phyloP scores from a whole-genome alignment of 2,113 vertebrate species.

The Lophochroa leadbeateri region DNA sequence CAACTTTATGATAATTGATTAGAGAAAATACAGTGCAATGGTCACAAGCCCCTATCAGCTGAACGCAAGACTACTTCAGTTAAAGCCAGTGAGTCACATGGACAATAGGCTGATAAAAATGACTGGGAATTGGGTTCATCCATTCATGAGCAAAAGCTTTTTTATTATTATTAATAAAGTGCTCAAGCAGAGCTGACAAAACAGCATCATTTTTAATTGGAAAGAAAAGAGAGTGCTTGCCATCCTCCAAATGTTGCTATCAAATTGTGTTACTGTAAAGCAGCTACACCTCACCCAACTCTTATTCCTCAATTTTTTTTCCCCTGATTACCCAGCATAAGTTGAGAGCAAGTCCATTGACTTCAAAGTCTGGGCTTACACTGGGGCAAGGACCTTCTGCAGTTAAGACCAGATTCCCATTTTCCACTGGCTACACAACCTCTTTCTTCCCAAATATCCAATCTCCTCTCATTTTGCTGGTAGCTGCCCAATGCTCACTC shows the following conservation, averaged over 20 bases:
- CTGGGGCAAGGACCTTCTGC: neutral
- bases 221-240: neutral
- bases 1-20: neutral
- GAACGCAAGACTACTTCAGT: neutral
- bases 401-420: neutral
- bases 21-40: neutral
- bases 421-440: neutral
- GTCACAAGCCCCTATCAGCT: neutral
- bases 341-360: neutral
- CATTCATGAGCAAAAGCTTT: neutral
- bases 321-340: neutral
- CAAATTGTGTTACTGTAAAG: neutral
- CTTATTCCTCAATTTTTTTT: neutral
- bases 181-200: neutral
- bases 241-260: neutral
- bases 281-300: neutral
- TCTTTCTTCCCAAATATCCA: neutral
- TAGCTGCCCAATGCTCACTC: neutral
- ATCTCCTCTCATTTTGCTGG: neutral
- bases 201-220: neutral
- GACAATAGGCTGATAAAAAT: neutral
- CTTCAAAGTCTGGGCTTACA: neutral
- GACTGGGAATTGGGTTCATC: rapidly evolving
- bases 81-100: neutral
- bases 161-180: neutral